These are phyloP conservation scores for Nestor notabilis DNA, from an alignment of 2,113 vertebrate species.

Conservation along the genomic window DNA sequence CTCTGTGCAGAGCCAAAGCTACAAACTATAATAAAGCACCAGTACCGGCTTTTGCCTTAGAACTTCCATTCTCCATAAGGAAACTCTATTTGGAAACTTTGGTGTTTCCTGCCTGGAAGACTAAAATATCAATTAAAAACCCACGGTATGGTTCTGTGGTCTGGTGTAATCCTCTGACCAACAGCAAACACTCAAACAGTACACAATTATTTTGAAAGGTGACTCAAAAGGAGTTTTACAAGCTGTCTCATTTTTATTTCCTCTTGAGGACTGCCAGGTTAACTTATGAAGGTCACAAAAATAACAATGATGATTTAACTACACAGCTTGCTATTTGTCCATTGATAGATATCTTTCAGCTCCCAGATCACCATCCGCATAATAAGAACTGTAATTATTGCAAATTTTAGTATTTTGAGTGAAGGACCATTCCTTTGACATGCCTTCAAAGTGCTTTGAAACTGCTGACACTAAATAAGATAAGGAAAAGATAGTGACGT, in stretches of 20 bases:
- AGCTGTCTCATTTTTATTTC: not conserved
- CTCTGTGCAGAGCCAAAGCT: not conserved
- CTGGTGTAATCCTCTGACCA: not conserved
- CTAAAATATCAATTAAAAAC: not conserved
- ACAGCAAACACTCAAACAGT: not conserved
- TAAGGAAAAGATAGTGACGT: not conserved
- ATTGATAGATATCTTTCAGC: not conserved
- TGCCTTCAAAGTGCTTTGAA: not conserved
- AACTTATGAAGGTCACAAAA: slow-evolving; percentile 10
- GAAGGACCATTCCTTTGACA: not conserved
- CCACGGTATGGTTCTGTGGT: not conserved
- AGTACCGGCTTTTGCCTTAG: not conserved
- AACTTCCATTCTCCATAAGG: not conserved
- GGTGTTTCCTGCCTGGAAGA: not conserved
- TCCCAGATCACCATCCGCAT: not conserved
- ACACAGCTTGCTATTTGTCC: not conserved
- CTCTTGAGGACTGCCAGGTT: not conserved
- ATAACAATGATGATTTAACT: not conserved
- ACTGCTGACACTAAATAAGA: not conserved
- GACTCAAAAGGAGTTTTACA: not conserved
- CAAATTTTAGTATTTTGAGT: not conserved
- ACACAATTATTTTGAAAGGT: not conserved
- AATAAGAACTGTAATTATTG: not conserved
- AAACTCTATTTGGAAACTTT: not conserved
- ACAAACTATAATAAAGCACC: not conserved